A percentile compares a stretch with the other conserved stretches of the same genome.
phyloP scores from a whole-genome alignment of 1,140 invertebrate species.

The Sarcophaga bullata region DNA sequence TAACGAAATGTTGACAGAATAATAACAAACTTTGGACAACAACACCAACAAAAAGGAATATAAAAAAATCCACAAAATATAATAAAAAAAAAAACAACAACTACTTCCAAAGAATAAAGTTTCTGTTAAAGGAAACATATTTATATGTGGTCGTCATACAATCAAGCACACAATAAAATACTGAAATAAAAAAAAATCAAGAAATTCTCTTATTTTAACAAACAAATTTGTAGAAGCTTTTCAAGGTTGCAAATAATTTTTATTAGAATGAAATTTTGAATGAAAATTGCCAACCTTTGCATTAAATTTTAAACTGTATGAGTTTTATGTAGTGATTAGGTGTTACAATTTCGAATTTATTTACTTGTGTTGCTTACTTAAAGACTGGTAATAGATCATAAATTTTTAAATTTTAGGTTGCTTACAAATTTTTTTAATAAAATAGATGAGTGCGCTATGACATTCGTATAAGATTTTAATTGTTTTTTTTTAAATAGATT shows the following conservation, averaged over 20 bases:
- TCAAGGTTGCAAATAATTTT: constrained; percentile 1
- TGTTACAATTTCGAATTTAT: too few species aligned
- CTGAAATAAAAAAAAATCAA: not conserved
- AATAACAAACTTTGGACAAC: constrained; percentile 23
- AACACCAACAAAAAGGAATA: not conserved
- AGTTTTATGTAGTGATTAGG: too few species aligned
- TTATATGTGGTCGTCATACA: not conserved
- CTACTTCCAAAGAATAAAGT: not conserved
- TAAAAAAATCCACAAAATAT: not conserved
- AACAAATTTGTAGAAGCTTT: not conserved
- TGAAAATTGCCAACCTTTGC: too few species aligned
- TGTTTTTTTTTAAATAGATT: too few species aligned
- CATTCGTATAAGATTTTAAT: too few species aligned
- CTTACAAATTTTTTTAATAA: too few species aligned
- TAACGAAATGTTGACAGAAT: constrained; percentile 40
- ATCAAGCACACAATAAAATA: not conserved
- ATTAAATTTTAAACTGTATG: too few species aligned
- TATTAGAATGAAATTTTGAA: not conserved
- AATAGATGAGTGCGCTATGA: too few species aligned
- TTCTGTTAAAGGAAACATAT: not conserved
- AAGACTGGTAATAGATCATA: too few species aligned
- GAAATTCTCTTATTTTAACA: constrained; percentile 13
- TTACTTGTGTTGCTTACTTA: too few species aligned
- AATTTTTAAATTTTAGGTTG: too few species aligned
- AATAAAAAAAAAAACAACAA: not conserved